Conservation (phyloP, 2,888 invertebrate genomes). For the Luffia ferchaultella region DNA sequence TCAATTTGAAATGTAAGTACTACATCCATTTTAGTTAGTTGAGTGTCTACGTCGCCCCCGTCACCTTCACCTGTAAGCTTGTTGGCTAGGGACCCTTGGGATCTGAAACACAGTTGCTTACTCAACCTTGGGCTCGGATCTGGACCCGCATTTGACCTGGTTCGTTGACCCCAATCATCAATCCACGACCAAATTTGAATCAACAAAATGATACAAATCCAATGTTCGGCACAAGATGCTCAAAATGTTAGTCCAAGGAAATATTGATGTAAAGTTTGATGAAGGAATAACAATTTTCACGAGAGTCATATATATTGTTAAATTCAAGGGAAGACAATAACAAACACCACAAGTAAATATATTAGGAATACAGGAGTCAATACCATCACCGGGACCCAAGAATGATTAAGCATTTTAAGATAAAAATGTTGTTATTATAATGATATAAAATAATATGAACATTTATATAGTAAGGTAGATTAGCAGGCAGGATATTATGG, state of each 20-base stretch:
- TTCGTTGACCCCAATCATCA: conserved; percentile 21
- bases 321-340: too few species aligned
- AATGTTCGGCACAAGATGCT: conserved; percentile 1
- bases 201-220: conserved; percentile 10
- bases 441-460: too few species aligned
- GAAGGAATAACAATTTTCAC: too few species aligned
- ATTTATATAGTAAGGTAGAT: too few species aligned
- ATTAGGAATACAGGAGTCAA: too few species aligned
- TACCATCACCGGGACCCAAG: conserved; percentile 62
- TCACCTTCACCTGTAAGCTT: conserved; percentile 96
- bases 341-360: too few species aligned
- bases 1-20: conserved; percentile 96
- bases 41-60: conserved; percentile 94
- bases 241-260: too few species aligned
- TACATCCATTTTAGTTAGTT: conserved; percentile 97
- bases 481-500: too few species aligned
- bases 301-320: too few species aligned
- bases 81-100: conserved; percentile 87
- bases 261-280: too few species aligned
- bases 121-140: conserved; percentile 68
- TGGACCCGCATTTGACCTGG: conserved; percentile 57
- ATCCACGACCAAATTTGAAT: conserved; percentile 24
- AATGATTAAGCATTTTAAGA: conserved; percentile 60
- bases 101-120: conserved; percentile 76
- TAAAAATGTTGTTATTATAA: conserved; percentile 18